A percentile compares a stretch with the other conserved stretches of the same genome.
These are phyloP conservation scores for Ceratoteleas bidentatus DNA, from an alignment of 1,140 invertebrate species.

Conservation along the genomic window DNA sequence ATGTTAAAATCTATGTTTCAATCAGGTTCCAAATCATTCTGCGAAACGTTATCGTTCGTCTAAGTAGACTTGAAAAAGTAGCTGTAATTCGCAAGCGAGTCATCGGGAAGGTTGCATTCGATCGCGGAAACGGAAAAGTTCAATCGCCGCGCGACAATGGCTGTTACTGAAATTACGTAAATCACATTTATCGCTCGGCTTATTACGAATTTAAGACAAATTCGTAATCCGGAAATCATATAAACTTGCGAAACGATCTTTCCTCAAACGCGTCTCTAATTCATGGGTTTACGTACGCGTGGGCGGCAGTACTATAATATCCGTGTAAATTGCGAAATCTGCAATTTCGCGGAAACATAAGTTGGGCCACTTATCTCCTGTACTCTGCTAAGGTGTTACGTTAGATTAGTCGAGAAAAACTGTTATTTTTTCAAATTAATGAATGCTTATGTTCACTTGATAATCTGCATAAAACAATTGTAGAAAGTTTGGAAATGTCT, in stretches of 20 bases:
- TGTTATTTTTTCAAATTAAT: no score
- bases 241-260: conserved; percentile 14
- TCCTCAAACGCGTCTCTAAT: not conserved
- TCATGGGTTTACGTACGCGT: conserved; percentile 15
- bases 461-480: no score
- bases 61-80: not conserved
- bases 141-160: not conserved
- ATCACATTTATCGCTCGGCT: conserved; percentile 9
- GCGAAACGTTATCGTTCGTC: not conserved
- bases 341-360: conserved; percentile 17
- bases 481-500: no score
- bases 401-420: no score
- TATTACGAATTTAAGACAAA: conserved; percentile 16
- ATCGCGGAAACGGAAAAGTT: conserved; percentile 1
- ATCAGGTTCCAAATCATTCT: not conserved
- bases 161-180: conserved; percentile 6
- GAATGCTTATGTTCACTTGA: no score
- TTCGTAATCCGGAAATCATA: conserved; percentile 28
- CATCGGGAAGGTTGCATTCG: not conserved
- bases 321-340: conserved; percentile 23
- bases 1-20: no score
- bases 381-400: not conserved
- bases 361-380: conserved; percentile 7
- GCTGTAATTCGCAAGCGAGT: not conserved
- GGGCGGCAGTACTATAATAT: conserved; percentile 12